Evolutionary conservation across 1,140 invertebrate genomes (phyloP).

Genomic region (Habropoda laboriosa): DNA sequence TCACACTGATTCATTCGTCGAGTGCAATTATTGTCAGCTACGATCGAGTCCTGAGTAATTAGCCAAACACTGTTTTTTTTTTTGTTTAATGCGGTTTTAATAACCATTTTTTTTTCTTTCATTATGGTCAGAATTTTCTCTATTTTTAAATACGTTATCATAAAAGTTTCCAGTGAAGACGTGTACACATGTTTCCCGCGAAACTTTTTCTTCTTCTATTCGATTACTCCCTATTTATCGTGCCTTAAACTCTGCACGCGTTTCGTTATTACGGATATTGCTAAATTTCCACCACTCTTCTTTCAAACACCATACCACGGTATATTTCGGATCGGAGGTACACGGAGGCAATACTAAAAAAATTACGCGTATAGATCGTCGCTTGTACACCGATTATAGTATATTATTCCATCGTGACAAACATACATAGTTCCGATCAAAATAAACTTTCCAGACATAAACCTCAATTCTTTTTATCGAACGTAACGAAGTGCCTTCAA

Average conservation of each 20-base stretch:
- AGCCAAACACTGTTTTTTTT: slow-evolving; percentile 47
- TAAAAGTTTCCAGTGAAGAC: not conserved
- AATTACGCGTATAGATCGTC: slow-evolving; percentile 18
- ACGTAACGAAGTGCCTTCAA: too few species aligned
- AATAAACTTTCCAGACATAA: too few species aligned
- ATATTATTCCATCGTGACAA: too few species aligned
- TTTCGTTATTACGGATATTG: slow-evolving; percentile 26
- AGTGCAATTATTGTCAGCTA: slow-evolving; percentile 66
- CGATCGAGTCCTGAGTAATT: slow-evolving; percentile 56
- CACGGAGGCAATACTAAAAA: slow-evolving; percentile 5
- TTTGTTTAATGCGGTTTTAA: slow-evolving; percentile 18
- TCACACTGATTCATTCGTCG: slow-evolving; percentile 61
- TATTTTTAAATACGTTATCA: slow-evolving; percentile 28
- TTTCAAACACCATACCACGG: too few species aligned
- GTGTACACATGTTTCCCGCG: not conserved
- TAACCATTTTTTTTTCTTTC: too few species aligned
- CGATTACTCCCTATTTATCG: slow-evolving; percentile 22
- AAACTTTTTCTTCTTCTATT: slow-evolving; percentile 10
- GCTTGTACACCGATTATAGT: not conserved
- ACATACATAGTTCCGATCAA: too few species aligned
- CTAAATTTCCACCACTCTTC: slow-evolving; percentile 18
- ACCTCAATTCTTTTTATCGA: too few species aligned
- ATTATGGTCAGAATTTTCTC: slow-evolving; percentile 4
- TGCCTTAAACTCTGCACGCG: slow-evolving; percentile 14
- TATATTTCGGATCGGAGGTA: not conserved